Conservation (phyloP, 2,888 invertebrate genomes). For the Eremobia ochroleuca region DNA sequence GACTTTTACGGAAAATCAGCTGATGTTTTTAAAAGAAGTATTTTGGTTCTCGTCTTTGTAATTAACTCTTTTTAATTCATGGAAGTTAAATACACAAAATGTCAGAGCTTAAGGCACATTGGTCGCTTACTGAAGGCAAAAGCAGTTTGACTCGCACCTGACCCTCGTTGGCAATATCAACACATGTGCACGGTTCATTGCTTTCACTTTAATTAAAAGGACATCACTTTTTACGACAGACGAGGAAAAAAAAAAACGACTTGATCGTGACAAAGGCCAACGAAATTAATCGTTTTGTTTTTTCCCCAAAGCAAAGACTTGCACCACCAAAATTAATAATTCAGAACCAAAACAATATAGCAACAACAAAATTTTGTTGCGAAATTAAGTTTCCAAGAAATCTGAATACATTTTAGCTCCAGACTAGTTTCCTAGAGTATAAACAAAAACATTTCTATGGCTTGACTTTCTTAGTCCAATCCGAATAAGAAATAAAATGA, state of each 20-base stretch:
- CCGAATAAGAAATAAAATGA: constrained; percentile 62
- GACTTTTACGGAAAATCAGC: background rate
- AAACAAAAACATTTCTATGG: constrained; percentile 48
- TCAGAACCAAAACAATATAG: constrained; percentile 30
- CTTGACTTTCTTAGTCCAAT: constrained; percentile 54
- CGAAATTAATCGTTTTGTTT: constrained; percentile 10
- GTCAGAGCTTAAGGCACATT: constrained; percentile 59
- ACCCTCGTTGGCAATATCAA: constrained; percentile 68
- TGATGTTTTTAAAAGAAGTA: background rate
- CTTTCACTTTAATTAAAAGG: constrained; percentile 78
- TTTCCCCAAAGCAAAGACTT: constrained; percentile 8
- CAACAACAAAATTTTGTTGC: constrained; percentile 9
- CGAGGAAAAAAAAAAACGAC: constrained; percentile 53
- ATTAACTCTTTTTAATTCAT: background rate
- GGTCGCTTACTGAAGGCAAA: constrained; percentile 58
- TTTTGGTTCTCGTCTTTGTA: background rate
- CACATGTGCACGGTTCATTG: constrained; percentile 73
- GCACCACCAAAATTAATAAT: constrained; percentile 25
- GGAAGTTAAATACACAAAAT: constrained; percentile 31
- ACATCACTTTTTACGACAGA: constrained; percentile 72
- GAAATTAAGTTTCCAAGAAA: constrained; percentile 22
- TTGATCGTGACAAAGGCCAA: constrained; percentile 8
- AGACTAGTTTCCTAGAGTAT: constrained; percentile 30
- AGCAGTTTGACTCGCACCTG: constrained; percentile 71
- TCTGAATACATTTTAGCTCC: constrained; percentile 30